These are phyloP conservation scores for Coleophora deauratella DNA, from an alignment of 2,888 invertebrate species.

Conservation along the genomic window DNA sequence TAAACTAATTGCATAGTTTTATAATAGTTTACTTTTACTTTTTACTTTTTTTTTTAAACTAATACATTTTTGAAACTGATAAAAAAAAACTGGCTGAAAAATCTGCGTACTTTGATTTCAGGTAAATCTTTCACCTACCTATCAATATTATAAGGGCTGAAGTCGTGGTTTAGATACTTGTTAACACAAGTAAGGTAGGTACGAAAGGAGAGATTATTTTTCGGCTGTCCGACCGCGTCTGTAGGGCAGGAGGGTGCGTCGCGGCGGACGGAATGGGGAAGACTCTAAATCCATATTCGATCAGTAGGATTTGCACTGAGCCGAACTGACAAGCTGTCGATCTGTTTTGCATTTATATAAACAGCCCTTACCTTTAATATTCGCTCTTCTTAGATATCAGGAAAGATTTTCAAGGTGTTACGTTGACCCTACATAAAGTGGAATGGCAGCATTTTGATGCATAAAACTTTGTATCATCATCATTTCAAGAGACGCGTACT, in stretches of 20 bases:
- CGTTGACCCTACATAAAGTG: no score
- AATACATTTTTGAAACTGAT: no score
- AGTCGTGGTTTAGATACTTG: background rate
- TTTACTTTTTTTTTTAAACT: no score
- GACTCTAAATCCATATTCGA: conserved; percentile 72
- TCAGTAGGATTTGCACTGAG: conserved; percentile 66
- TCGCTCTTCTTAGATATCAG: conserved; percentile 24
- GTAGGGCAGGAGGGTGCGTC: conserved; percentile 50
- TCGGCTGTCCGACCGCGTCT: conserved; percentile 64
- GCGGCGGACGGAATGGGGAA: conserved; percentile 51
- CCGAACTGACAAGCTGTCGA: conserved; percentile 71
- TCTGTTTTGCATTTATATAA: conserved; percentile 75
- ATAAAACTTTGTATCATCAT: no score
- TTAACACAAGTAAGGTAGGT: background rate
- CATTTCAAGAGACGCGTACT: no score
- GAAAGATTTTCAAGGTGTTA: no score
- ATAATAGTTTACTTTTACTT: no score
- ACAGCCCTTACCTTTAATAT: conserved; percentile 65
- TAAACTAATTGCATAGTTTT: no score
- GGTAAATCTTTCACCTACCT: no score
- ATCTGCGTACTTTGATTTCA: no score
- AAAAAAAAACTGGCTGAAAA: no score
- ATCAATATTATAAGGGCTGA: background rate
- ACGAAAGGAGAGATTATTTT: conserved; percentile 50
- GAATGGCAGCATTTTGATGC: no score